Conservation (phyloP, 2,888 invertebrate species). For the Sminthurides aquaticus region DNA sequence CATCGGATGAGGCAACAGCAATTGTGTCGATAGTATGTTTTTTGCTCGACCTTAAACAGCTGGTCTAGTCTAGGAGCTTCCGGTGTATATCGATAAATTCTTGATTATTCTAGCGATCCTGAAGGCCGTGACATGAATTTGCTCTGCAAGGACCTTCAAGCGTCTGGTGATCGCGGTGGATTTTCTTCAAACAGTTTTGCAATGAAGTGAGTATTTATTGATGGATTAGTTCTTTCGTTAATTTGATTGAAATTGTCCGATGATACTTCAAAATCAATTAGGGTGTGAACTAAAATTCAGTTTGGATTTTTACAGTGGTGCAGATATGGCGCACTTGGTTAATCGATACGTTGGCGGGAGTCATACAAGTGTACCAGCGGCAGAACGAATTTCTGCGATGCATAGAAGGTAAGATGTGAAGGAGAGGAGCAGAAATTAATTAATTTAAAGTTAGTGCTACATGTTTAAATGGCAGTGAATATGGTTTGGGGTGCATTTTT, state of each 20-base stretch:
- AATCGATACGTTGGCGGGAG: conserved; percentile 72
- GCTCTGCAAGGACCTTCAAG: conserved; percentile 15
- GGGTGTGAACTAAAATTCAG: neutral
- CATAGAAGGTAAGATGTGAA: conserved; percentile 6
- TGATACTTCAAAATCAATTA: neutral
- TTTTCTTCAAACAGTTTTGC: neutral
- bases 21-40: neutral
- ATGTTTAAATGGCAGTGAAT: too few species aligned
- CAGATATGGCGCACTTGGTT: conserved; percentile 50
- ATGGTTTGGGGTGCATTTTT: too few species aligned
- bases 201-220: conserved; percentile 3
- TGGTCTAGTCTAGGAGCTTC: too few species aligned
- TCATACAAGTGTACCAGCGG: conserved; percentile 60
- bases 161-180: neutral
- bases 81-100: too few species aligned
- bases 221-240: too few species aligned
- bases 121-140: conserved; percentile 23
- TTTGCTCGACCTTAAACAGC: too few species aligned
- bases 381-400: conserved; percentile 19
- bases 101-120: conserved; percentile 15
- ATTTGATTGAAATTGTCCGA: neutral
- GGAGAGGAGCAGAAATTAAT: too few species aligned
- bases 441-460: too few species aligned
- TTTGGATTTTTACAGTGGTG: neutral
- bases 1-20: conserved; percentile 28